phyloP scores from a whole-genome alignment of 2,113 vertebrate species.

The Steatornis caripensis region DNA sequence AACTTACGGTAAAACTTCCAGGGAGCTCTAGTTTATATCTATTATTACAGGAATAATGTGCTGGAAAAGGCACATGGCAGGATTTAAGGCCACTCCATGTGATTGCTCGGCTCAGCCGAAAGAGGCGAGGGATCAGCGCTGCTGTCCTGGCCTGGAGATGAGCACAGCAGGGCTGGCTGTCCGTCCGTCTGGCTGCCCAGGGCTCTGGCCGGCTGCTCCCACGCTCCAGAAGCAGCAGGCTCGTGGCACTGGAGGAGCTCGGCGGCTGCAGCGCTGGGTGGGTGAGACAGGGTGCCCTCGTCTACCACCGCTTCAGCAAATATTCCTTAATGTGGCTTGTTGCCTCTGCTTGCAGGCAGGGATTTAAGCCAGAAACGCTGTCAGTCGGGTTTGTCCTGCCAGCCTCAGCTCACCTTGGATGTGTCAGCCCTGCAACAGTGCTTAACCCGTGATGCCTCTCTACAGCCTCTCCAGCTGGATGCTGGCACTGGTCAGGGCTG shows the following conservation, averaged over 20 bases:
- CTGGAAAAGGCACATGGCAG: not conserved
- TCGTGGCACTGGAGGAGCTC: not conserved
- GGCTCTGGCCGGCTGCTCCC: not conserved
- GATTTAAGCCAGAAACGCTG: not conserved
- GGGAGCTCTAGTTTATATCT: not conserved
- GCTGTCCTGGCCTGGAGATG: not conserved
- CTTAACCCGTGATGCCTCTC: not conserved
- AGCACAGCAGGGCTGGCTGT: not conserved
- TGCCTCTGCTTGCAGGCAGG: not conserved
- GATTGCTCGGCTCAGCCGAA: not conserved
- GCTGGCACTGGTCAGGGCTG: not conserved
- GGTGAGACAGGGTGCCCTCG: not conserved
- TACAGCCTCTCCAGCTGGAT: not conserved
- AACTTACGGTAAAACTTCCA: not conserved
- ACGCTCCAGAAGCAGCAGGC: not conserved
- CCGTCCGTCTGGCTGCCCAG: not conserved
- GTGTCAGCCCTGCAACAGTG: not conserved
- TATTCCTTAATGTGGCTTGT: not conserved
- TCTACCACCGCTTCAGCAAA: not conserved
- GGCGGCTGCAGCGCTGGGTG: not conserved
- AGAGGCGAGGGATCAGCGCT: not conserved
- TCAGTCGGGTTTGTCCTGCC: conserved; percentile 5
- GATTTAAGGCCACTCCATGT: not conserved
- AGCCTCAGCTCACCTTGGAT: conserved; percentile 17
- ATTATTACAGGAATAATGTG: not conserved